These are phyloP conservation scores for Prenolepis imparis DNA, from an alignment of 2,888 invertebrate genomes.

Conservation along the genomic window DNA sequence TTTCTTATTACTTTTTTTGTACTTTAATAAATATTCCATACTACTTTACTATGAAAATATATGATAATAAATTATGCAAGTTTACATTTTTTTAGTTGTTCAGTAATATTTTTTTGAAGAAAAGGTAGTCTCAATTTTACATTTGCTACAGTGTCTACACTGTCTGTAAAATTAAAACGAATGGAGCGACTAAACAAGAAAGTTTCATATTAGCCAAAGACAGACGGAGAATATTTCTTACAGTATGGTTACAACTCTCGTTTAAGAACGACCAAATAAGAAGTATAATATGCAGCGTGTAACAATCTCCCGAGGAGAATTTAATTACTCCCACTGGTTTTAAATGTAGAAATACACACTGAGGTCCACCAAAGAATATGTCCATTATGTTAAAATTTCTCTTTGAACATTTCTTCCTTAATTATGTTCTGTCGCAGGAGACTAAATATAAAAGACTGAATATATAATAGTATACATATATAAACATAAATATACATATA, in stretches of 20 bases:
- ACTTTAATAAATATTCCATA: background rate
- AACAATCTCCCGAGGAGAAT: constrained; percentile 47
- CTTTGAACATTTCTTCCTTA: constrained; percentile 41
- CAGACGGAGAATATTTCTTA: constrained; percentile 29
- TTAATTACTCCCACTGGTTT: constrained; percentile 51
- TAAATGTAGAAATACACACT: constrained; percentile 37
- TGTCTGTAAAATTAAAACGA: constrained; percentile 36
- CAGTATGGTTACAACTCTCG: constrained; percentile 45
- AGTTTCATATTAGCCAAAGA: constrained; percentile 27
- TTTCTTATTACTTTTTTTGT: background rate
- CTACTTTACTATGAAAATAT: background rate
- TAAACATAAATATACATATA: background rate
- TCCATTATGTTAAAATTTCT: constrained; percentile 47
- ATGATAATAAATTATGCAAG: background rate
- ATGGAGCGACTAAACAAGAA: constrained; percentile 21
- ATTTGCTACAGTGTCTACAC: constrained; percentile 1
- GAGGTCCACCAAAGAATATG: constrained; percentile 38
- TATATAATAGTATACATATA: background rate
- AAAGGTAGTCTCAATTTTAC: background rate
- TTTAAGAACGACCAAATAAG: constrained; percentile 50
- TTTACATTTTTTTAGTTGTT: background rate
- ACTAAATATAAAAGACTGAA: constrained; percentile 23
- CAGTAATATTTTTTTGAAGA: background rate
- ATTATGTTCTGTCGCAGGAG: constrained; percentile 38
- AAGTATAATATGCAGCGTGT: constrained; percentile 39